These are phyloP conservation scores for Drosophila pseudotalamancana DNA, from an alignment of 2,888 invertebrate species.

Conservation along the genomic window DNA sequence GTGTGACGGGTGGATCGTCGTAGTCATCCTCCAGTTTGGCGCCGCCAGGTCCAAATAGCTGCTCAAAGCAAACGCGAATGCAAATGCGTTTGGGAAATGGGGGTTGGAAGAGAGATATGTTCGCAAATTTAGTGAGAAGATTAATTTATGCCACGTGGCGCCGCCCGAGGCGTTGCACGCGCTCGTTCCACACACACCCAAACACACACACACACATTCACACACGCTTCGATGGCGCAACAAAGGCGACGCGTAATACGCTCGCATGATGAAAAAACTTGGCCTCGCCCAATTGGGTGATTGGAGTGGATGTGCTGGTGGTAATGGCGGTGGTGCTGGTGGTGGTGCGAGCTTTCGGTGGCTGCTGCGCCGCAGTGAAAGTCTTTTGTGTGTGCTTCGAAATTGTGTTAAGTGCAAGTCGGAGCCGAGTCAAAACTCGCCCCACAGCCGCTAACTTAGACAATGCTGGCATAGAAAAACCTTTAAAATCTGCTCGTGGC, in stretches of 20 bases:
- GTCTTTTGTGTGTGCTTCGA: constrained; percentile 73
- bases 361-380: constrained; percentile 68
- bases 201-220: constrained; percentile 30
- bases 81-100: constrained; percentile 21
- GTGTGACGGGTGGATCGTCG: constrained; percentile 85
- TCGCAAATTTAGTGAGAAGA: constrained; percentile 63
- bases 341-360: constrained; percentile 9
- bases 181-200: constrained; percentile 45
- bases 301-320: constrained; percentile 8
- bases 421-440: constrained; percentile 52
- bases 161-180: constrained; percentile 57
- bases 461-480: constrained; percentile 70
- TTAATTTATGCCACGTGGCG: constrained; percentile 76
- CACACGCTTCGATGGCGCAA: constrained; percentile 60
- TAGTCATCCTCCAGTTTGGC: constrained; percentile 84
- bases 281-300: constrained; percentile 14
- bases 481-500: constrained; percentile 49
- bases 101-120: constrained; percentile 39
- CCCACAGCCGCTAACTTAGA: constrained; percentile 45
- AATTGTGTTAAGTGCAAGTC: constrained; percentile 80
- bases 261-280: constrained; percentile 22
- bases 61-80: constrained; percentile 39
- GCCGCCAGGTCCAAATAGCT: constrained; percentile 84
- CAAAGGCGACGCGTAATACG: constrained; percentile 64
- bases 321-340: constrained; percentile 3